These are phyloP conservation scores for Fragum fragum DNA, from an alignment of 2,888 invertebrate genomes.

Conservation along the genomic window DNA sequence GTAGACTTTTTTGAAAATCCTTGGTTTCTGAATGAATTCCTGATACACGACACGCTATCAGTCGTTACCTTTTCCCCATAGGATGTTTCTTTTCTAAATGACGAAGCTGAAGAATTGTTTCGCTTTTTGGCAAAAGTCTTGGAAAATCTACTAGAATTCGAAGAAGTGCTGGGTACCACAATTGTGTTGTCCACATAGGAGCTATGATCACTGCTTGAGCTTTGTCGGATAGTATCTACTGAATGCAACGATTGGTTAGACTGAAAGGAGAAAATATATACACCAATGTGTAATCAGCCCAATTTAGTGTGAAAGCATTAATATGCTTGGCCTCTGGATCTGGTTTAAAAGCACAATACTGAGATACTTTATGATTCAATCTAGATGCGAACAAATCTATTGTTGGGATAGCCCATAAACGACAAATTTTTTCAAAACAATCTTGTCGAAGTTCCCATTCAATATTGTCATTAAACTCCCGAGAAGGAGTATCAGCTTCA, in stretches of 20 bases:
- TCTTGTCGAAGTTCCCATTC: slow-evolving; percentile 52
- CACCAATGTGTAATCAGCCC: slow-evolving; percentile 23
- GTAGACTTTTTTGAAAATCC: slow-evolving; percentile 34
- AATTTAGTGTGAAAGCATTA: slow-evolving; percentile 51
- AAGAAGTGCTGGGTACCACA: slow-evolving; percentile 22
- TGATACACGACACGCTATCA: slow-evolving; percentile 32
- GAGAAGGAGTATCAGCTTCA: slow-evolving; percentile 42
- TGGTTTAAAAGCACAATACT: slow-evolving; percentile 43
- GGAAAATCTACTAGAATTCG: slow-evolving; percentile 34
- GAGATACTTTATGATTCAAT: slow-evolving; percentile 31
- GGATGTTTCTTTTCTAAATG: slow-evolving; percentile 32
- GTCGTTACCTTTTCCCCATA: slow-evolving; percentile 8
- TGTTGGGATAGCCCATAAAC: slow-evolving; percentile 1
- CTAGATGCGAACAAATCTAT: slow-evolving; percentile 56
- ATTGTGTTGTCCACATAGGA: slow-evolving; percentile 34
- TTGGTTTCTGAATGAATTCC: slow-evolving; percentile 29
- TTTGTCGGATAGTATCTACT: slow-evolving; percentile 25
- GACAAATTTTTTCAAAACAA: slow-evolving; percentile 28
- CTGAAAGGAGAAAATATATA: slow-evolving; percentile 51
- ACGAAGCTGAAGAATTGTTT: neutral
- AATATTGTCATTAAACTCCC: slow-evolving; percentile 42
- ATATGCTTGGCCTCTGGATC: slow-evolving; percentile 37
- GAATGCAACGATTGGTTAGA: slow-evolving; percentile 34
- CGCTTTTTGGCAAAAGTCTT: slow-evolving; percentile 29
- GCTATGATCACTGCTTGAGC: slow-evolving; percentile 20